Conservation (phyloP, 2,888 invertebrate genomes). For the Eristalis arbustorum region DNA sequence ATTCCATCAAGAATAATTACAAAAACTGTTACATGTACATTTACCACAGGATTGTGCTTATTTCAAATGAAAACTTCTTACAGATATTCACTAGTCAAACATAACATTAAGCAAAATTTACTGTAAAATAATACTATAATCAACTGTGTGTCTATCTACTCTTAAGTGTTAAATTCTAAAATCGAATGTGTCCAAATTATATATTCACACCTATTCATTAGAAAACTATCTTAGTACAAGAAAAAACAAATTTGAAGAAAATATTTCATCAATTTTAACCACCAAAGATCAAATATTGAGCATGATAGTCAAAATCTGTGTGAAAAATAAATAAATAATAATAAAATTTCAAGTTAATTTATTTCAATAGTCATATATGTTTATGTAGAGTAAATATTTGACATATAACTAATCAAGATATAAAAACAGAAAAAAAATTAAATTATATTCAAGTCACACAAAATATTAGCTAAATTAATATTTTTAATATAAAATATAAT, state of each 20-base stretch:
- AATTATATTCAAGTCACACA: neutral
- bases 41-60: slow-evolving; percentile 52
- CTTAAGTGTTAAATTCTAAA: neutral
- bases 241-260: too few species aligned
- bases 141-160: neutral
- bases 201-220: neutral
- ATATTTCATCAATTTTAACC: neutral
- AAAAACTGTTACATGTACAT: slow-evolving; percentile 52
- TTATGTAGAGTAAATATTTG: neutral
- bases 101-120: neutral
- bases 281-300: slow-evolving; percentile 29
- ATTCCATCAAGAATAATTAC: slow-evolving; percentile 39
- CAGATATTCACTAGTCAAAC: neutral
- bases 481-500: neutral
- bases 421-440: neutral
- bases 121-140: neutral
- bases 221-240: slow-evolving; percentile 17
- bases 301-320: slow-evolving; percentile 58
- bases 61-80: slow-evolving; percentile 3
- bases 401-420: neutral
- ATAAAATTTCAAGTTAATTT: neutral
- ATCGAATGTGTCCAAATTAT: slow-evolving; percentile 34
- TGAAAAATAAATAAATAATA: neutral
- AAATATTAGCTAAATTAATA: neutral
- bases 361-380: neutral